Base-by-base conservation (phyloP, 2,797 vertebrate species). In the Ctenochaetus hawaiiensis region DNA sequence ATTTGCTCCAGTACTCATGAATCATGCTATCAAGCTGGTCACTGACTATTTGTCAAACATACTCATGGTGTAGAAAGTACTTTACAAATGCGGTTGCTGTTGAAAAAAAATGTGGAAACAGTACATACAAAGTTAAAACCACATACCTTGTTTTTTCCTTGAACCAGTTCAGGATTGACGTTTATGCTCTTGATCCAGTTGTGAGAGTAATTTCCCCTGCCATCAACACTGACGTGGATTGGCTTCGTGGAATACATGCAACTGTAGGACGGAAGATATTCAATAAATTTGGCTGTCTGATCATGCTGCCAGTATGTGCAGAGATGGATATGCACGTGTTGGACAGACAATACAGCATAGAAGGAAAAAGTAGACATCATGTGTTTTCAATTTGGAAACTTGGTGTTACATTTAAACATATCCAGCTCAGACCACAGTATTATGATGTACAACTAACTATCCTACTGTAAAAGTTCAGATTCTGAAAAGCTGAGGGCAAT, bases 141-240 rank as follows among this genome's bases (percentile, higher is more conserved):
- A 85, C 93, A 8, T 93, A 98, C 97, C 96, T 96, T 97, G 56
- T 91, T 88, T 91, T 93, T 96, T 12, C 89, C 93, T 86, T 95
- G 92, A 0, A 94, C 74, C 63, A 87, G 60, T 74, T 87, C 56
- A 71, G 17, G 4, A n/a, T 74, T 85, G 39, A n/a, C 81, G 13
- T 88, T 90, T 53, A 96, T 93, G 68, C 78, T 89, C 71, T 93
- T 87, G 72, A 96, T 96, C 82, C 45, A 87, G 89, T 97, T 97
- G 72, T 78, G 62, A 44, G 76, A 87, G 82, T 79, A 11, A 4
- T 48, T 77, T 78, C 8, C 18, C 12, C n/a, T 80, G n/a, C 67
- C 47, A n/a, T 39, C 41, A 62, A 41, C 82, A 59, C 53, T 76
- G 62, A 91, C 94, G 34, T 47, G 39, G 30, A 92, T 59, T 2